These are phyloP conservation scores for Carassius gibelio DNA, from an alignment of 2,113 vertebrate genomes.

Conservation along the genomic window DNA sequence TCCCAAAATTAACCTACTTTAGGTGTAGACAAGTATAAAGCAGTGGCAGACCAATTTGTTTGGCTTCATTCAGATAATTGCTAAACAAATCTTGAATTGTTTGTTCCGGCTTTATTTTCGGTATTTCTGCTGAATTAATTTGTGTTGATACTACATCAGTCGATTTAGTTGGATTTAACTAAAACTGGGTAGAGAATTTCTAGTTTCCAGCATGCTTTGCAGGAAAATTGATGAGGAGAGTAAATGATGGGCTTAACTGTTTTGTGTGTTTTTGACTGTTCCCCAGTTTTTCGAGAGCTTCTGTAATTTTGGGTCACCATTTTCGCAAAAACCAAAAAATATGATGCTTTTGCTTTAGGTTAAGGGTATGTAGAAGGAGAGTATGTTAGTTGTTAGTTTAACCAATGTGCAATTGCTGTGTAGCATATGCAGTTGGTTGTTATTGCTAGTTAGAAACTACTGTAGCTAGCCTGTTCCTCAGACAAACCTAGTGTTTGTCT, in stretches of 20 bases:
- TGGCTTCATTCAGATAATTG: not conserved
- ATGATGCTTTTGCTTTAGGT: no score
- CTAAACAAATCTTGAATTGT: not conserved
- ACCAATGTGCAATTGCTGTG: not conserved
- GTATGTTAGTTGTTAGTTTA: not conserved
- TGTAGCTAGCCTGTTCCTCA: no score
- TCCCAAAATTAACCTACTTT: not conserved
- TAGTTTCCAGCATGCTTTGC: not conserved
- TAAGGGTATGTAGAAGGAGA: no score
- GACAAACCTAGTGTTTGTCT: no score
- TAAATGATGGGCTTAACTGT: no score
- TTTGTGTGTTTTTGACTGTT: no score
- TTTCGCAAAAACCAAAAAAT: no score
- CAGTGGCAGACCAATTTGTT: not conserved
- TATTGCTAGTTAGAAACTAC: no score
- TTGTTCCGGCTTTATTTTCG: not conserved
- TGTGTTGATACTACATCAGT: not conserved
- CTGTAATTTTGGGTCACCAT: not conserved
- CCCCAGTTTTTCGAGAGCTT: not conserved
- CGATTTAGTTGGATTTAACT: not conserved
- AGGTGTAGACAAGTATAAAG: not conserved
- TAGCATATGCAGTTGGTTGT: no score
- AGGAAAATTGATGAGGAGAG: not conserved
- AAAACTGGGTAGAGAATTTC: not conserved
- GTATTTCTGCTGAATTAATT: not conserved